Evolutionary conservation across 2,113 vertebrate species (phyloP).

Genomic region (Pedetes capensis): DNA sequence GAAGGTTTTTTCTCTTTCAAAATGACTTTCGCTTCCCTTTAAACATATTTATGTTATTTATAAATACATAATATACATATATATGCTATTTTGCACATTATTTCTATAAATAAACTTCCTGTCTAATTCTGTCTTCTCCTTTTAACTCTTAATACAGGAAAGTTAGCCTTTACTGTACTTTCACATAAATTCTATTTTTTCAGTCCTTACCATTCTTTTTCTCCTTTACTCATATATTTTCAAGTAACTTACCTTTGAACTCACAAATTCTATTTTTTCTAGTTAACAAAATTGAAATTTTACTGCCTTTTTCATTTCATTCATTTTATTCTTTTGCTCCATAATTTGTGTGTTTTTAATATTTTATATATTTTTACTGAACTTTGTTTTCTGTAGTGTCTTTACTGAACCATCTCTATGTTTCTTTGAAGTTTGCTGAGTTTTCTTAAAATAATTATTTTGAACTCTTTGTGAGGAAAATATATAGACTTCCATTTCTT

Average conservation of each 20-base stretch:
- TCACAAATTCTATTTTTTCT: not conserved
- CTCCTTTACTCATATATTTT: not conserved
- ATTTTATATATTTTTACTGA: not conserved
- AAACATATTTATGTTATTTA: not conserved
- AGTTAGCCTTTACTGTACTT: too few relatives aligned
- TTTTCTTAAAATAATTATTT: not conserved
- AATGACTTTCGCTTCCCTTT: not conserved
- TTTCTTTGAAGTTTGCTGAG: not conserved
- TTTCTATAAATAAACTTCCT: not conserved
- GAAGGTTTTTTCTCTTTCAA: not conserved
- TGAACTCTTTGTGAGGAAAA: not conserved
- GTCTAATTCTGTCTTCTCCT: too few relatives aligned
- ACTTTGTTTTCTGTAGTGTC: not conserved
- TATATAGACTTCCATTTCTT: too few relatives aligned
- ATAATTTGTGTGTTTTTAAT: not conserved
- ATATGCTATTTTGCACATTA: not conserved
- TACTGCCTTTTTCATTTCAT: not conserved
- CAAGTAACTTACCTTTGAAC: not conserved
- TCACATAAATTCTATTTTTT: not conserved
- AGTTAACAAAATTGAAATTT: not conserved
- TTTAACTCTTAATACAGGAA: not conserved
- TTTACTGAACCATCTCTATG: not conserved
- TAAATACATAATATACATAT: not conserved
- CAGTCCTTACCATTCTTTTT: not conserved
- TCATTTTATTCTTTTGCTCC: not conserved